Conservation (phyloP, 2,888 invertebrate species). For the Oligia fasciuncula region DNA sequence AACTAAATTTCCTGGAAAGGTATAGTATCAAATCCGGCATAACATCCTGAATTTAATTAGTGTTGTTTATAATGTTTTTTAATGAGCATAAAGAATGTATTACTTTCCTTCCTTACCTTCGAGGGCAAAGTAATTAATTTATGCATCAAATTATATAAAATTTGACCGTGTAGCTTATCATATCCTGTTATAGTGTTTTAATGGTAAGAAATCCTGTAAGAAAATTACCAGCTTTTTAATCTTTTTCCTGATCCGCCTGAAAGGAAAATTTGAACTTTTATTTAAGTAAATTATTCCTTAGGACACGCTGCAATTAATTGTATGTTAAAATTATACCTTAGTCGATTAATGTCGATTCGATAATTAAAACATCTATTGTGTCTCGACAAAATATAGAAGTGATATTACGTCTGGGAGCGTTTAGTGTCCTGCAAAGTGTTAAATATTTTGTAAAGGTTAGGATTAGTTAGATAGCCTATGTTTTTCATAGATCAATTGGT, state of each 20-base stretch:
- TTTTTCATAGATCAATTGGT: too few relatives aligned
- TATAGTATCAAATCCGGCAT: constrained; percentile 57
- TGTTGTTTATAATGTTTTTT: constrained; percentile 32
- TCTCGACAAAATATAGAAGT: not conserved
- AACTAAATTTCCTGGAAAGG: constrained; percentile 67
- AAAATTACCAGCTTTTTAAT: constrained; percentile 11
- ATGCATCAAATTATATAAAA: constrained; percentile 45
- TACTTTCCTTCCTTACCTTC: constrained; percentile 55
- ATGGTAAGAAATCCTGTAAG: constrained; percentile 21
- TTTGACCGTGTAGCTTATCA: constrained; percentile 40
- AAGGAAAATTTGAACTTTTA: not conserved
- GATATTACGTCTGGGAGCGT: not conserved
- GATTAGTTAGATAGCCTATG: too few relatives aligned
- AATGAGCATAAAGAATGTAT: constrained; percentile 39
- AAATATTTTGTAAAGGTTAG: not conserved
- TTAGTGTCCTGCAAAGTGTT: not conserved
- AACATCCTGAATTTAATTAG: constrained; percentile 60
- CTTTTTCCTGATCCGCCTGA: constrained; percentile 49
- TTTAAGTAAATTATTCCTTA: not conserved
- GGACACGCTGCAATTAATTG: not conserved
- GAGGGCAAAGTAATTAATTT: constrained; percentile 53
- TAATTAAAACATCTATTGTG: too few relatives aligned
- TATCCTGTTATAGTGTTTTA: constrained; percentile 47
- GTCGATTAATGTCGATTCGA: not conserved
- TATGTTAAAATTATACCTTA: too few relatives aligned